Evolutionary conservation across 2,888 invertebrate species (phyloP).

Genomic region (Amphimallon solstitiale): DNA sequence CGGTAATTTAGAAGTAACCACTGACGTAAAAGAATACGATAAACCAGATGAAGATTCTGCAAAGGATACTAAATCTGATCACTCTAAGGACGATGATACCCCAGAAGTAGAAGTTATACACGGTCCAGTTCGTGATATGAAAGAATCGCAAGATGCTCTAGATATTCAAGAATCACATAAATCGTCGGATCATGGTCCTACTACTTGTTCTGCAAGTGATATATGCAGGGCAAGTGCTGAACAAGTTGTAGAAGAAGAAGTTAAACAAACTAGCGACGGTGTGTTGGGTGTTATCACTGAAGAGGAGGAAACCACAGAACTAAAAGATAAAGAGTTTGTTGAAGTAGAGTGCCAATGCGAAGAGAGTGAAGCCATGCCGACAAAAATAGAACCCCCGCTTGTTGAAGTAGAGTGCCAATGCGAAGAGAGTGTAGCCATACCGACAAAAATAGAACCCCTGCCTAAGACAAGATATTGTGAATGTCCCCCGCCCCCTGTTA

Average conservation of each 20-base stretch:
- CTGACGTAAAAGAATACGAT: slow-evolving; percentile 50
- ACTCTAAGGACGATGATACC: not conserved
- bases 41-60: not conserved
- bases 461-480: not conserved
- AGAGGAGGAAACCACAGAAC: slow-evolving; percentile 12
- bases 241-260: not conserved
- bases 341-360: slow-evolving; percentile 1
- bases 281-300: slow-evolving; percentile 1
- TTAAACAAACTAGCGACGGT: not conserved
- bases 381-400: no score
- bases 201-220: not conserved
- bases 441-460: not conserved
- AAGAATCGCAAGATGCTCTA: slow-evolving; percentile 24
- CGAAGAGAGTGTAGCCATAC: no score
- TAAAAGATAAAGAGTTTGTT: not conserved
- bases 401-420: no score
- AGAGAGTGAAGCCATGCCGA: not conserved
- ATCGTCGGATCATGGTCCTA: slow-evolving; percentile 9
- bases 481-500: not conserved
- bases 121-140: slow-evolving; percentile 15
- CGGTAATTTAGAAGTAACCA: slow-evolving; percentile 59
- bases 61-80: not conserved
- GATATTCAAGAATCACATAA: slow-evolving; percentile 14
- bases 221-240: not conserved
- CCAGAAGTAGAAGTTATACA: slow-evolving; percentile 28